A percentile compares a stretch with the other conserved stretches of the same genome.
Evolutionary conservation across 1,140 invertebrate genomes (phyloP).

Genomic region (Palaemon carinicauda): DNA sequence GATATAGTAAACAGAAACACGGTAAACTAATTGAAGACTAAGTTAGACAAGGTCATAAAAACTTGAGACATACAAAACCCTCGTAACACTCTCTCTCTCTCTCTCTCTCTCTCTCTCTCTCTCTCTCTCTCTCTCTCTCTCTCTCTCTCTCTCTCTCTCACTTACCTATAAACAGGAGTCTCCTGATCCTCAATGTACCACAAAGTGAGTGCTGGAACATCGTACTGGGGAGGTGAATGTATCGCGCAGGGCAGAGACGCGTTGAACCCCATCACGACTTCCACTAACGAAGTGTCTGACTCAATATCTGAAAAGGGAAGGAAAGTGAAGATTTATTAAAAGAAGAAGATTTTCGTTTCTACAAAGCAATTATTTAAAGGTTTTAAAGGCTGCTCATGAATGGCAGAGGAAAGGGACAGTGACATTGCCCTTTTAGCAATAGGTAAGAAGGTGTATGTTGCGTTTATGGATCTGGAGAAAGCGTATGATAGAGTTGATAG

Average conservation of each 20-base stretch:
- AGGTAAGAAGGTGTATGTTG: too few relatives aligned
- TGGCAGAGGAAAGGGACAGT: too few relatives aligned
- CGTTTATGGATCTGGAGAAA: too few relatives aligned
- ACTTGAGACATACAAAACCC: too few relatives aligned
- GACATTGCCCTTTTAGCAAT: too few relatives aligned
- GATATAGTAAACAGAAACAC: too few relatives aligned
- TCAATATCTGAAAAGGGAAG: slow-evolving; percentile 31
- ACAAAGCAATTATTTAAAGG: too few relatives aligned
- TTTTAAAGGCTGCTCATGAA: background rate
- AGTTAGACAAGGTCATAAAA: too few relatives aligned
- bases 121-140: slow-evolving; percentile 6
- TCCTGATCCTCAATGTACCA: slow-evolving; percentile 55
- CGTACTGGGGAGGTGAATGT: slow-evolving; percentile 13
- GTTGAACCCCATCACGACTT: slow-evolving; percentile 52
- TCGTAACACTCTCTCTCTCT: background rate
- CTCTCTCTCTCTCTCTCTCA: background rate
- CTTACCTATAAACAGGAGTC: slow-evolving; percentile 53
- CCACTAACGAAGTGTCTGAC: slow-evolving; percentile 46
- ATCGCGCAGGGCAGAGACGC: slow-evolving; percentile 52
- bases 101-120: slow-evolving; percentile 24
- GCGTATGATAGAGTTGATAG: too few relatives aligned
- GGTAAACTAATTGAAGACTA: too few relatives aligned
- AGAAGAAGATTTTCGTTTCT: background rate
- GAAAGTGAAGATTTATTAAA: too few relatives aligned
- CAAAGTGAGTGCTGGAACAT: slow-evolving; percentile 44